Evolutionary conservation across 2,888 invertebrate species (phyloP), one percentile per base, ranked within the genome.

Genomic region (Magallana nippona): DNA sequence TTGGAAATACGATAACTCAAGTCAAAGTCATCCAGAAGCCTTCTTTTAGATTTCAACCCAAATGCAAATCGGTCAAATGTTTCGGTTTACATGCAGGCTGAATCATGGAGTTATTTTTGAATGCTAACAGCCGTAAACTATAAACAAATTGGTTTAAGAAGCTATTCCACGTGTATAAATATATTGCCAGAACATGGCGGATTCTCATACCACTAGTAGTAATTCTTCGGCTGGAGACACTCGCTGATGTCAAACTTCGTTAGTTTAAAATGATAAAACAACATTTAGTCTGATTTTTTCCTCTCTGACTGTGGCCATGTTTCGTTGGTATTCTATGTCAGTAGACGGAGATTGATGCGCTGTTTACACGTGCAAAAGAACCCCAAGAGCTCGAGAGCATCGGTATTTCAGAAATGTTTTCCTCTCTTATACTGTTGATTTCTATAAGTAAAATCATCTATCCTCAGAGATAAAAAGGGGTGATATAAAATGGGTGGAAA

Each of bases 241-340:
- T 71, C 27, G 71, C 15, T 44, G 44, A 22, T 71, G 71, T 71
- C 71, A 71, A 27, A 71, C 71, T 71, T 22, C 15, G 32, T 71
- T 71, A 71, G 71, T 71, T 71, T 71, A 71, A 71, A 71, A 71
- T 71, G 71, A 71, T 71, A 71, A 71, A 71, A 71, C 71, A 71
- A 13, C 27, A 27, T 71, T 27, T 71, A 11, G 19, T 71, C 15
- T 71, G 71, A 71, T 71, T 71, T 27, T 44, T 44, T 8, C 15
- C 71, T 71, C 27, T 15, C 71, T 27, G 71, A 71, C 71, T 71
- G 13, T 10, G 71, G 71, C 22, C 71, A 71, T 22, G 71, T 71
- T 71, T 71, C 32, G 71, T 71, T 27, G 71, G 32, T 71, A 71
- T 71, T 71, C 15, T 27, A 32, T 71, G 71, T 71, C 71, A 71